Base-by-base conservation (phyloP, 2,113 vertebrate genomes). In the Anarrhichthys ocellatus region DNA sequence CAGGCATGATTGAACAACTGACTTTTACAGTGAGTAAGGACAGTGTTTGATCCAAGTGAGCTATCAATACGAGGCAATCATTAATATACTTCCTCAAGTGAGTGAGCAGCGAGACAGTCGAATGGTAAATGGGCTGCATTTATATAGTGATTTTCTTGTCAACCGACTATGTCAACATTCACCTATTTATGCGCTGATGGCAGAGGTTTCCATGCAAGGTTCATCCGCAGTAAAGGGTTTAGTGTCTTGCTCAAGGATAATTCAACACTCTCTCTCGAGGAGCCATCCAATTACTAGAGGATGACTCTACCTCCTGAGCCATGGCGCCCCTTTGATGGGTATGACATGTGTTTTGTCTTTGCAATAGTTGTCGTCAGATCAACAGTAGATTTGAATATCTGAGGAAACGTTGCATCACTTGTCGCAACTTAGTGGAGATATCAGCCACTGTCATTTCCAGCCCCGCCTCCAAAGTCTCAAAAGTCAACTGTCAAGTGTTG, bases 1-100 rank as follows among this genome's bases (percentile, higher is more conserved):
- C 24, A 72, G 67, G 42, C 71, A 36, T 46, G 52, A 24, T n/a
- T 70, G 34, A 79, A 65, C 24, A 34, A 64, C 58, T 54, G 68
- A 70, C 64, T 67, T 61, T 48, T 71, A 36, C 32, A 66, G 11
- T 27, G 27, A 67, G 22, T 20, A 58, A 36, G 75, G 38, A 69
- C 44, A 68, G 9, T 18, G 42, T 42, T 69, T 69, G 40, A 52
- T 29, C 54, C 50, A 63, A 67, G 36, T 64, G 22, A 72, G 52
- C 38, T 18, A 78, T 32, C 17, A 36, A 80, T 63, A 36, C 56
- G 11, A 72, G 67, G 20, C 1, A 78, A 11, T 64, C 64, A 29
- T 64, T 73, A 0, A 40, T 27, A 71, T 58, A 20, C 48, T 65
- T 76, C 11, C 14, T 42, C n/a, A 4, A 58, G 24, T 22, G 9